Evolutionary conservation across 2,797 vertebrate species (phyloP), one percentile per base, ranked within the genome.

Genomic region (Crax fasciolata): DNA sequence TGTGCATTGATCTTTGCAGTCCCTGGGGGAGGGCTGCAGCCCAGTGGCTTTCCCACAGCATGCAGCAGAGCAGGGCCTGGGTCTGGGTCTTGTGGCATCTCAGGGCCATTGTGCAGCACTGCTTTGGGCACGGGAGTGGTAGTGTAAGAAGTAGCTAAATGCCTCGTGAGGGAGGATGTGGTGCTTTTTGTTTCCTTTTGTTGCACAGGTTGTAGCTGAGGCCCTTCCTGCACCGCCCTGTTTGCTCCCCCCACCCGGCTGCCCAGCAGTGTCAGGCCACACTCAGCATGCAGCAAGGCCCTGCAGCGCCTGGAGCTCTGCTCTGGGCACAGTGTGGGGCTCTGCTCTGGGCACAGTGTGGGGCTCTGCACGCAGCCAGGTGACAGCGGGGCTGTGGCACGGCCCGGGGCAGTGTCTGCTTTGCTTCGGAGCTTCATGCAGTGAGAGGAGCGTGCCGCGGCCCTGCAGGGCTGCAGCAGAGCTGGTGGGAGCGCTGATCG

Each of bases 91-190:
- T 6, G 10, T 35, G 68, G 27, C 15, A 7, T 17, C 68, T 79
- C 51, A 7, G 68, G 59, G 46, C 39, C 2, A 32, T 2, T 61
- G 54, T 44, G 11, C 54, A 19, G 39, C 6, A 2, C 84, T 27
- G 18, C 30, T 9, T 23, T 43, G 4, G 13, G 21, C 11, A 2
- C 7, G 1, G 39, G 35, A 1, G 55, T 12, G 0, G 1, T 14
- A 7, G 54, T 9, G 13, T 0, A 0, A 24, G 63, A 10, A 41
- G 41, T 67, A 32, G 11, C 57, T 43, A 4, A 48, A 39, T 38
- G 3, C 18, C 49, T 30, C 16, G 6, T 44, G 70, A 35, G 35
- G 35, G 35, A 35, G 35, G 35, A 35, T 35, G 35, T 35, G 35
- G 35, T 35, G 35, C 35, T 35, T 35, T 35, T 35, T 35, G 35